Evolutionary conservation across 2,888 invertebrate species (phyloP), one percentile per base, ranked within the genome.

Genomic region (Chrysolina americana): DNA sequence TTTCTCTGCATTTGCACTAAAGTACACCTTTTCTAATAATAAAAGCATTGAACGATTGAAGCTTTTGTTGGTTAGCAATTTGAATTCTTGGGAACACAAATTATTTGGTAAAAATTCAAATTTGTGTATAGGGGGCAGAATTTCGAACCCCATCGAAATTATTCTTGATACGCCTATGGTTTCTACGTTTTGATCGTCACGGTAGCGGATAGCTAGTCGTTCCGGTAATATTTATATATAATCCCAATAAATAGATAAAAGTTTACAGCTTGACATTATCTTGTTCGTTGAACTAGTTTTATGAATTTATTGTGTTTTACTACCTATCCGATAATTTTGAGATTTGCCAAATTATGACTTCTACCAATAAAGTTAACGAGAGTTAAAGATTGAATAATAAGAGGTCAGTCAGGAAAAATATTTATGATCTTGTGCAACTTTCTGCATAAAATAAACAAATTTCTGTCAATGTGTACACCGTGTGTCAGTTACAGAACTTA

Each of bases 261-360:
- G n/a, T 78, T 78, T 78, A 79, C 76, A 68, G 47, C 71, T 59
- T 19, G 44, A 65, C 70, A 71, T 73, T 73, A 68, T 75, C 53
- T 75, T 28, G 73, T 80, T 78, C 80, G 77, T 74, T 77, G 78
- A 80, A 80, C 77, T 74, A 75, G 70, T 76, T 79, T 77, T 78
- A 78, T 78, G 76, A 75, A 73, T 80, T 78, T 79, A 79, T 75
- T 77, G 62, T 62, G 65, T 53, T 76, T 71, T 75, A 71, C 68
- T 71, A 53, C 69, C 62, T 71, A 69, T 76, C 65, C 36, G 62
- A 72, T 70, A 15, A 63, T 69, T 63, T 66, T 36, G 17, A 71
- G 69, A 65, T 71, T 76, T 71, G 15, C 56, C 71, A 69, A 76
- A 76, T 76, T 71, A 74, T 66, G 74, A 73, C 72, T 71, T 71